These are phyloP conservation scores for Tenthredo notha DNA, from an alignment of 2,888 invertebrate species.

Conservation along the genomic window DNA sequence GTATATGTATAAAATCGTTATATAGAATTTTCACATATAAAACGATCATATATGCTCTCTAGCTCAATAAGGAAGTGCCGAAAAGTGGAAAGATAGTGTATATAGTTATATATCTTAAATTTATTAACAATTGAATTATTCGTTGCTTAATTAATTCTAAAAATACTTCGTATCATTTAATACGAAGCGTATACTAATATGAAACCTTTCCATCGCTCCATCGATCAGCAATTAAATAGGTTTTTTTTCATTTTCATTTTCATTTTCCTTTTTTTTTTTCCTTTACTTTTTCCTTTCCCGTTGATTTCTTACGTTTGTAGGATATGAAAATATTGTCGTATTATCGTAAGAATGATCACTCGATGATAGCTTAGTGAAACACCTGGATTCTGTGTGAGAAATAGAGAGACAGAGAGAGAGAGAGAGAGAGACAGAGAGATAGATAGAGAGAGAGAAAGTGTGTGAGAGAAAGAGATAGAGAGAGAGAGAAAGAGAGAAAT, in stretches of 20 bases:
- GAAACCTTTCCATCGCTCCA: background rate
- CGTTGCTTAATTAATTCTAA: constrained; percentile 31
- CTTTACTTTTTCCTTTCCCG: background rate
- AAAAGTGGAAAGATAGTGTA: constrained; percentile 42
- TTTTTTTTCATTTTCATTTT: background rate
- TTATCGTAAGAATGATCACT: constrained; percentile 21
- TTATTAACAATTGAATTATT: constrained; percentile 40
- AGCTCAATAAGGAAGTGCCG: constrained; percentile 41
- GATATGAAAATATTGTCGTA: constrained; percentile 17
- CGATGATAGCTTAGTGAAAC: constrained; percentile 51
- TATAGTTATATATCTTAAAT: constrained; percentile 18
- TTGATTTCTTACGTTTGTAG: background rate
- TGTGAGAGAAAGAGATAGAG: constrained; percentile 54
- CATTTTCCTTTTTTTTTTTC: constrained; percentile 9
- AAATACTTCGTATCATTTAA: background rate
- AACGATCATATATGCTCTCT: constrained; percentile 42
- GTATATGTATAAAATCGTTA: constrained; percentile 23
- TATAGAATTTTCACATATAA: constrained; percentile 1
- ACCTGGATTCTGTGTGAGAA: constrained; percentile 52
- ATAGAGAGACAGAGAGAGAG: constrained; percentile 57
- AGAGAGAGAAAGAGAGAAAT: constrained; percentile 59
- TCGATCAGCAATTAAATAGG: background rate
- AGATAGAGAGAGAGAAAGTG: constrained; percentile 54
- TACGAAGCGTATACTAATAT: background rate
- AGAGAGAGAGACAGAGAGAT: constrained; percentile 38